Conservation (phyloP, 2,797 vertebrate genomes). For the Cryptoprocta ferox region DNA sequence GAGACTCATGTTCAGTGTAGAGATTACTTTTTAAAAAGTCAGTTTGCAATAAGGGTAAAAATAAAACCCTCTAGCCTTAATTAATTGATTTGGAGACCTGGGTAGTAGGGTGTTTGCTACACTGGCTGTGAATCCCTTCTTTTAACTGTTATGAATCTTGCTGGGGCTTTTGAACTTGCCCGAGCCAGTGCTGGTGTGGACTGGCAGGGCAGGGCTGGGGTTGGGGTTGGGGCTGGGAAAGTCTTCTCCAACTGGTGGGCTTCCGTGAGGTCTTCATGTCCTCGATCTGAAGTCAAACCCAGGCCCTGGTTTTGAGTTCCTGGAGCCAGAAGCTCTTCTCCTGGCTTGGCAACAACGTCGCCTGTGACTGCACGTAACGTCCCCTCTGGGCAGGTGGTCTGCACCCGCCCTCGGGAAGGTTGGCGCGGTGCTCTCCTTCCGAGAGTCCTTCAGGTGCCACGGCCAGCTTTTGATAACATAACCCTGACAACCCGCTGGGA, state of each 20-base stretch:
- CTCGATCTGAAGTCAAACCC: background rate
- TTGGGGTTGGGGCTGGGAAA: background rate
- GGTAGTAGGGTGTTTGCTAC: background rate
- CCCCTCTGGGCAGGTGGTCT: background rate
- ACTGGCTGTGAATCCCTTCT: background rate
- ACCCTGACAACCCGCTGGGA: fast-evolving
- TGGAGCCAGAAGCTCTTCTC: no score
- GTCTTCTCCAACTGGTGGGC: background rate
- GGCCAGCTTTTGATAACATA: background rate
- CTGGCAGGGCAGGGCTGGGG: background rate
- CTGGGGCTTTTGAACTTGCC: background rate
- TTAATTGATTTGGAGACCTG: background rate
- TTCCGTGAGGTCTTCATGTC: background rate
- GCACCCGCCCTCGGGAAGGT: background rate
- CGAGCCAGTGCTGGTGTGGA: background rate
- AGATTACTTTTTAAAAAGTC: background rate
- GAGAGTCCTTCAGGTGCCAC: fast-evolving
- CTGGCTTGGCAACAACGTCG: background rate
- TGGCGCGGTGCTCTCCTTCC: background rate
- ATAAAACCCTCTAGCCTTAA: background rate
- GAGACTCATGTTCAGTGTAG: background rate
- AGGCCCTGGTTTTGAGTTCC: background rate
- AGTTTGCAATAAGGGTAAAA: background rate
- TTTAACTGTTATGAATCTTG: background rate
- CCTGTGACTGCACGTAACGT: background rate